phyloP scores from a whole-genome alignment of 2,113 vertebrate species.

The Platanista minor region DNA sequence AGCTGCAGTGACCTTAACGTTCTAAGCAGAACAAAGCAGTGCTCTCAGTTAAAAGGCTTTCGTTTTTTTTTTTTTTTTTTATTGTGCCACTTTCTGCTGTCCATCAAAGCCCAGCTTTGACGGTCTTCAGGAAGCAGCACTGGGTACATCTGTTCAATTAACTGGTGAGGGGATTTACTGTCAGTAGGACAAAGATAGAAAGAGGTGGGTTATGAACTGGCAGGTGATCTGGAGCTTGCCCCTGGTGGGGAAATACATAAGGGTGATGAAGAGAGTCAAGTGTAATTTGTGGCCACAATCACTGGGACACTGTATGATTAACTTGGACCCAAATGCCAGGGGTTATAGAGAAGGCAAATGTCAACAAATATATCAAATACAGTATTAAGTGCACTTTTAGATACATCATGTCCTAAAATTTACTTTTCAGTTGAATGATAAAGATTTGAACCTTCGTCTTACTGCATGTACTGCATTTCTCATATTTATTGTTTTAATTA shows the following conservation, averaged over 20 bases:
- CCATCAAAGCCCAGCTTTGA: constrained; percentile 43
- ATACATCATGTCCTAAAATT: background rate
- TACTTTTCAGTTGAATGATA: background rate
- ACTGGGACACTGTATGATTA: background rate
- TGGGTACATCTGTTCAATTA: constrained; percentile 55
- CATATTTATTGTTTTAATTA: background rate
- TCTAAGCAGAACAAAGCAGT: constrained; percentile 51
- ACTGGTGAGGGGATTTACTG: constrained; percentile 31
- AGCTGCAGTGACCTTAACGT: constrained; percentile 57
- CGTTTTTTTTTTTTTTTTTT: constrained; percentile 31
- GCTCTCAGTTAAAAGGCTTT: constrained; percentile 42
- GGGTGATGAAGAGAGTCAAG: background rate
- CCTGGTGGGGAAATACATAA: constrained; percentile 16
- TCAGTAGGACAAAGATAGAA: constrained; percentile 23
- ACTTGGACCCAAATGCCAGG: background rate
- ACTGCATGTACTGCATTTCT: background rate
- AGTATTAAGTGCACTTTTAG: background rate
- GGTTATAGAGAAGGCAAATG: constrained; percentile 6
- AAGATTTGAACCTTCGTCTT: background rate
- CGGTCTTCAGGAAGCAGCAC: constrained; percentile 5
- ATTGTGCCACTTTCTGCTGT: constrained; percentile 16
- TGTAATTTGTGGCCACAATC: constrained; percentile 15
- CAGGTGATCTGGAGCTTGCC: background rate
- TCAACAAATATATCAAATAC: background rate
- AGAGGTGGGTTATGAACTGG: constrained; percentile 12